Evolutionary conservation across 2,888 invertebrate genomes (phyloP).

Genomic region (Dermolepida albohirtum): DNA sequence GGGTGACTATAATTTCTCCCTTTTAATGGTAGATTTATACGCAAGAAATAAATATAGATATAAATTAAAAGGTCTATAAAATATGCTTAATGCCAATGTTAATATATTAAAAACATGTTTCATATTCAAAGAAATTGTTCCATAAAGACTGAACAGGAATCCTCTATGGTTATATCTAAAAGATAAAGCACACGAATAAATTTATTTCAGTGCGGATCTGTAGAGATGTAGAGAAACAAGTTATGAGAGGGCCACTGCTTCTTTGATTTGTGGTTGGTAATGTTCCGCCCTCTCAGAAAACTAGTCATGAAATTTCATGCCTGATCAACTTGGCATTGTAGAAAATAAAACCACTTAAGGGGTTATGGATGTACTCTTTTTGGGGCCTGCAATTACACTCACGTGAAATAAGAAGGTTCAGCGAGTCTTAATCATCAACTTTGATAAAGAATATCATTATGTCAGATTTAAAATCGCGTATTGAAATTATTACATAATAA

Average conservation of each 20-base stretch:
- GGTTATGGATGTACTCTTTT: constrained; percentile 41
- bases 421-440: constrained; percentile 6
- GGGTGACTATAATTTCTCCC: no score
- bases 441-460: constrained; percentile 23
- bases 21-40: no score
- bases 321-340: constrained; percentile 52
- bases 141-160: no score
- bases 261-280: constrained; percentile 62
- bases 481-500: constrained; percentile 9
- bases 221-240: constrained; percentile 56
- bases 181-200: no score
- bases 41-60: no score
- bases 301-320: constrained; percentile 57
- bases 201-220: constrained; percentile 50
- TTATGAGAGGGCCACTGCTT: constrained; percentile 61
- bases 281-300: constrained; percentile 60
- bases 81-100: no score
- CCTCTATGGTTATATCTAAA: no score
- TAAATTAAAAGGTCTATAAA: no score
- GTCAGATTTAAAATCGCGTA: neutral
- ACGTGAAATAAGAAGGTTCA: constrained; percentile 21
- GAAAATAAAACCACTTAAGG: constrained; percentile 51
- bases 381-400: constrained; percentile 39
- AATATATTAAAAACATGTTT: no score
- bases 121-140: no score